Percentiles rank a stretch among this genome's conserved stretches.
These are phyloP conservation scores for Thrips palmi DNA, from an alignment of 1,140 invertebrate genomes.

Conservation along the genomic window DNA sequence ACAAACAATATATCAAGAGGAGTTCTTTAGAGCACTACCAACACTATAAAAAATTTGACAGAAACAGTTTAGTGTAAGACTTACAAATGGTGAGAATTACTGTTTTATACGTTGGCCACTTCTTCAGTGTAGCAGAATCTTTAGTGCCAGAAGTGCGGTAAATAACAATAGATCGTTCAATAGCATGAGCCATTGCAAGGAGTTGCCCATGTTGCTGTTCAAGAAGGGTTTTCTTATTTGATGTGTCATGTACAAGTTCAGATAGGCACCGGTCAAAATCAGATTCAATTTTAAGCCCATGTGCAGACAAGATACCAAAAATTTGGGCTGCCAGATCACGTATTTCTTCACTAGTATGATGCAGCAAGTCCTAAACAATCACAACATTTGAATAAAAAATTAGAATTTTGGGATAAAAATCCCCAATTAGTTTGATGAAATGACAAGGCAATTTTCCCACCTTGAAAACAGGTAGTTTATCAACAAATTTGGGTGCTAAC, in stretches of 20 bases:
- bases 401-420: conserved; percentile 7
- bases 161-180: conserved; percentile 36
- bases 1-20: conserved; percentile 18
- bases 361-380: conserved; percentile 34
- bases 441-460: conserved; percentile 1
- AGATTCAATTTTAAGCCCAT: conserved; percentile 24
- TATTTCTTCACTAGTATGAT: conserved; percentile 53
- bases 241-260: conserved; percentile 18
- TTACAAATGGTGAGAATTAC: conserved; percentile 35
- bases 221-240: conserved; percentile 27
- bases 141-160: not conserved
- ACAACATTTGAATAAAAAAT: not conserved
- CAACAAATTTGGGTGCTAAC: conserved; percentile 30
- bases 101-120: conserved; percentile 32
- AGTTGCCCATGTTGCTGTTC: conserved; percentile 58
- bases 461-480: conserved; percentile 9
- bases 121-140: not conserved
- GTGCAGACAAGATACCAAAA: conserved; percentile 41
- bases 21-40: not conserved
- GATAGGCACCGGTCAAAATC: conserved; percentile 18
- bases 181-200: conserved; percentile 40
- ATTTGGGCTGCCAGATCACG: conserved; percentile 45
- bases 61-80: no score
- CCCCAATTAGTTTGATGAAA: not conserved
- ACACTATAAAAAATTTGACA: not conserved